These are phyloP conservation scores for Hoplostethus mediterraneus DNA, from an alignment of 2,797 vertebrate species.

Conservation along the genomic window DNA sequence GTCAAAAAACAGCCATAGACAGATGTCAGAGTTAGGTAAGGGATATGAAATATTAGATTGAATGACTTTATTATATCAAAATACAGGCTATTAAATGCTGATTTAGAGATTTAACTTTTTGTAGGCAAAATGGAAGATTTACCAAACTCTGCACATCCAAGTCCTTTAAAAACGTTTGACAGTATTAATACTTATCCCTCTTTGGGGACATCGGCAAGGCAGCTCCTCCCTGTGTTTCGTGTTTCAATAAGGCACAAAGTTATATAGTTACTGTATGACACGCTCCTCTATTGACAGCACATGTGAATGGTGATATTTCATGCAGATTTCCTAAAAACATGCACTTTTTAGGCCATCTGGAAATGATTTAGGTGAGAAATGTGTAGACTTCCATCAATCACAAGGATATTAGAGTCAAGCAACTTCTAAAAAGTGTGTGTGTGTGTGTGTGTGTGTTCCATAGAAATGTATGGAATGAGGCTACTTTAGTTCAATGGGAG, in stretches of 20 bases:
- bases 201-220: constrained; percentile 4
- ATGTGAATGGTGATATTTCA: constrained; percentile 17
- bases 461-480: constrained; percentile 10
- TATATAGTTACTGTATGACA: constrained; percentile 26
- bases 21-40: neutral
- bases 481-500: constrained; percentile 6
- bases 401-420: neutral
- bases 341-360: constrained; percentile 22
- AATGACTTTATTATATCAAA: constrained; percentile 3
- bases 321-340: neutral
- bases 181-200: neutral
- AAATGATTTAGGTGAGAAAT: constrained; percentile 41
- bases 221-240: constrained; percentile 29
- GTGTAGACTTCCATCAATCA: neutral
- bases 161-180: neutral
- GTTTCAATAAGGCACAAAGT: constrained; percentile 68
- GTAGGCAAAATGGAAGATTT: constrained; percentile 23
- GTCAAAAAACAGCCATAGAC: constrained; percentile 18
- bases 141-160: constrained; percentile 15
- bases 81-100: constrained; percentile 29
- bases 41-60: constrained; percentile 24
- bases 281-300: constrained; percentile 8
- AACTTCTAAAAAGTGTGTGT: constrained; percentile 15
- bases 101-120: constrained; percentile 57
- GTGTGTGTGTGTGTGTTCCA: neutral